These are phyloP conservation scores for Clytia hemisphaerica DNA, from an alignment of 30 jellyfish, hydroid and myxozoan species.

Conservation along the genomic window DNA sequence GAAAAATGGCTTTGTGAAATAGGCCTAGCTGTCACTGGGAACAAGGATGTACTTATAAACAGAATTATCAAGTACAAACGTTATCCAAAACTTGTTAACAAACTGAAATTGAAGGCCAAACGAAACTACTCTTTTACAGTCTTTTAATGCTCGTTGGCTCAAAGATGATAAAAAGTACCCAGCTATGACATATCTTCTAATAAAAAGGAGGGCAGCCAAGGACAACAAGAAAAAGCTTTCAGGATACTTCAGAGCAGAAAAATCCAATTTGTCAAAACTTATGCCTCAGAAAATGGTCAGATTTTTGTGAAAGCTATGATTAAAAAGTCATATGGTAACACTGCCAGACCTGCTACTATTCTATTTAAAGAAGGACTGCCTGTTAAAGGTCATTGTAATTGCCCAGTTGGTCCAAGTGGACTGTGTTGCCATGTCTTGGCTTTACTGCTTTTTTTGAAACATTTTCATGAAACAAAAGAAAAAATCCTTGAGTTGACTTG, in stretches of 20 bases:
- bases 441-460: constrained; percentile 4
- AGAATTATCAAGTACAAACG: neutral
- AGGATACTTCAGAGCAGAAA: constrained; percentile 16
- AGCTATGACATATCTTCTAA: no score
- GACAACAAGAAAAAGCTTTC: no score
- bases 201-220: no score
- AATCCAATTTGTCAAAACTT: constrained; percentile 26
- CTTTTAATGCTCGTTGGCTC: no score
- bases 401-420: constrained; percentile 40
- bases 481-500: constrained; percentile 11
- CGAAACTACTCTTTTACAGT: neutral
- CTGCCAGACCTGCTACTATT: constrained; percentile 8
- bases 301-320: constrained; percentile 20
- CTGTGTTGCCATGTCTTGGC: constrained; percentile 26
- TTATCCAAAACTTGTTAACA: constrained; percentile 1
- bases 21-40: neutral
- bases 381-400: constrained; percentile 27
- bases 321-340: constrained; percentile 24
- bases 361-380: constrained; percentile 6
- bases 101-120: constrained; percentile 3
- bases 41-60: neutral
- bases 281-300: neutral
- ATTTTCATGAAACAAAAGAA: constrained; percentile 9
- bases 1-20: neutral
- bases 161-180: no score